phyloP scores from a whole-genome alignment of 2,113 vertebrate species.

The Rhinoderma darwinii region DNA sequence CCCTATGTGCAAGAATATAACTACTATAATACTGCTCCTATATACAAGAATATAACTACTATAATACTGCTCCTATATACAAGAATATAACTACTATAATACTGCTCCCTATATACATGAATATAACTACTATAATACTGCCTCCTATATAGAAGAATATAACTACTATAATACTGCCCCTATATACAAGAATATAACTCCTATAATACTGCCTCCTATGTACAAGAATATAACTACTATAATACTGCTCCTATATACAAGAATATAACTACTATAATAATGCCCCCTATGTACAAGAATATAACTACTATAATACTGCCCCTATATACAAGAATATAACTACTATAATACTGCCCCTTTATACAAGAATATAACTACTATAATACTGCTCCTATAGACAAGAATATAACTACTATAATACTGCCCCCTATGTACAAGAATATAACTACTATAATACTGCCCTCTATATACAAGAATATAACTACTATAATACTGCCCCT shows the following conservation, averaged over 20 bases:
- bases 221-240: constrained; percentile 1
- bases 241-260: neutral
- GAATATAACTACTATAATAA: no score
- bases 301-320: neutral
- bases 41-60: no score
- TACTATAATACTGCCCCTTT: no score
- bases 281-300: no score
- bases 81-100: no score
- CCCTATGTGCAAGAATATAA: no score
- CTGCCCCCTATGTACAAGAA: neutral
- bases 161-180: neutral
- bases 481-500: neutral
- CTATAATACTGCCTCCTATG: neutral
- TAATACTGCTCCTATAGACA: neutral
- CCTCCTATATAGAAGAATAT: neutral
- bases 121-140: no score
- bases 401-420: constrained; percentile 1
- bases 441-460: constrained; percentile 1
- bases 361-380: constrained; percentile 1
- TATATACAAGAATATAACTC: neutral
- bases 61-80: no score
- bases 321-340: neutral
- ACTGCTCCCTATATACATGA: no score
- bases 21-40: no score
- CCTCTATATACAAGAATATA: neutral